phyloP scores from a whole-genome alignment of 2,797 vertebrate species.

The Loriculus beryllinus region DNA sequence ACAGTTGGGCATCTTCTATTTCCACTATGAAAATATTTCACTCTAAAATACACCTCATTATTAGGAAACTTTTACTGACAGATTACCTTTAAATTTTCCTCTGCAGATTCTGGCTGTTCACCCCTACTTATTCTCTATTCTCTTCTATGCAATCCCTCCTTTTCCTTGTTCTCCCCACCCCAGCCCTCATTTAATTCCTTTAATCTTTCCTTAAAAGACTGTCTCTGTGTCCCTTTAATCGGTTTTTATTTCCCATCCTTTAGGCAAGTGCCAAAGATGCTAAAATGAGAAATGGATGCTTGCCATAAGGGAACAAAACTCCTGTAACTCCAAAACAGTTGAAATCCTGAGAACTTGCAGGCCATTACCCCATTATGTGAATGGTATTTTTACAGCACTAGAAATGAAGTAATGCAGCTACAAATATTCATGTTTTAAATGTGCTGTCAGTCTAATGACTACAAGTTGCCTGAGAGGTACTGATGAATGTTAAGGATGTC shows the following conservation, averaged over 20 bases:
- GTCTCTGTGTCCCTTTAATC: slow-evolving; percentile 33
- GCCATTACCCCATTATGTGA: slow-evolving; percentile 23
- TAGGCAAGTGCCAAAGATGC: slow-evolving; percentile 52
- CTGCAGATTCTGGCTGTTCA: background rate
- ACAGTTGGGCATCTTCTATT: background rate
- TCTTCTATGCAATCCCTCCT: slow-evolving; percentile 9
- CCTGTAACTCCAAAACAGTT: slow-evolving; percentile 27
- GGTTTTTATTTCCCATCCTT: slow-evolving; percentile 64
- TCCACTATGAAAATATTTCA: background rate
- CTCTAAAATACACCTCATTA: background rate
- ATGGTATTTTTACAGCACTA: slow-evolving; percentile 53
- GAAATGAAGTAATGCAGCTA: slow-evolving; percentile 47
- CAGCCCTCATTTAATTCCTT: slow-evolving; percentile 35
- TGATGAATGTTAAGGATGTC: background rate
- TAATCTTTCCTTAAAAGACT: slow-evolving; percentile 56
- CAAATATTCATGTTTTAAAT: slow-evolving; percentile 11
- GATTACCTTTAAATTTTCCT: background rate
- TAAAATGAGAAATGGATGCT: slow-evolving; percentile 54
- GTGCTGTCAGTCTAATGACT: background rate
- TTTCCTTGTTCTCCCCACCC: background rate
- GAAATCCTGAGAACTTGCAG: slow-evolving; percentile 55
- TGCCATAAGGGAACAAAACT: slow-evolving; percentile 61
- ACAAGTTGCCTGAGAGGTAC: background rate
- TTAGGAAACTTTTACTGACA: background rate
- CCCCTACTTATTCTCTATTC: background rate